Evolutionary conservation across 2,113 vertebrate species (phyloP), one percentile per base, ranked within the genome.

Genomic region (Odontesthes bonariensis): DNA sequence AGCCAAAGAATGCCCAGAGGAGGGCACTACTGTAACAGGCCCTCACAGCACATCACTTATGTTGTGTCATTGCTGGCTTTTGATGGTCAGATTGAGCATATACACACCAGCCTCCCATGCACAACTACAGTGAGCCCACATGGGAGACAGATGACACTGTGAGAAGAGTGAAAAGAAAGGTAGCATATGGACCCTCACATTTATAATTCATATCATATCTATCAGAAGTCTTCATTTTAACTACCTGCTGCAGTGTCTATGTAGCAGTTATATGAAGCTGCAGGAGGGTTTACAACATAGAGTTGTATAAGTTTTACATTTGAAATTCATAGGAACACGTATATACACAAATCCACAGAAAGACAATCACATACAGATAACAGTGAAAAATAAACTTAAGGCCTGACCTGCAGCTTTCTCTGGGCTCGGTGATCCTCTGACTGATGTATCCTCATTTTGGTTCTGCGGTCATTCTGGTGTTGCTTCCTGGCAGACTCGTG

Each of bases 1-100:
- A 70, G 22, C 23, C 68, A 49, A 6, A 51, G 44, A 65, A 73
- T 64, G 79, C 71, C 91, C 92, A 93, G 90, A 82, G 89, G 93
- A 90, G 88, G 91, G 92, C 89, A 88, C 90, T 82, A 81, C 84
- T 73, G 80, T 84, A 88, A 75, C 80, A 82, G 69, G 69, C 67
- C 61, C 63, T 38, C 6, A 64, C 59, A 35, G 47, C 58, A 55
- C 32, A 22, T 44, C 53, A 64, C 47, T 79, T 73, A 38, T 8
- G 8, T 31, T 31, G 69, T 54, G 67, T 38, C 46, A 54, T 32
- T 56, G 46, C 23, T 60, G 46, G 65, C 42, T 69, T 60, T 56
- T 69, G 19, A 72, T 67, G 51, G 19, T 5, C 42, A 69, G 16
- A 60, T 9, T 51, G n/a, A 40, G 0, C 40, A 42, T 51, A 38